Conservation (phyloP, 2,797 vertebrate species). For the Manis javanica region DNA sequence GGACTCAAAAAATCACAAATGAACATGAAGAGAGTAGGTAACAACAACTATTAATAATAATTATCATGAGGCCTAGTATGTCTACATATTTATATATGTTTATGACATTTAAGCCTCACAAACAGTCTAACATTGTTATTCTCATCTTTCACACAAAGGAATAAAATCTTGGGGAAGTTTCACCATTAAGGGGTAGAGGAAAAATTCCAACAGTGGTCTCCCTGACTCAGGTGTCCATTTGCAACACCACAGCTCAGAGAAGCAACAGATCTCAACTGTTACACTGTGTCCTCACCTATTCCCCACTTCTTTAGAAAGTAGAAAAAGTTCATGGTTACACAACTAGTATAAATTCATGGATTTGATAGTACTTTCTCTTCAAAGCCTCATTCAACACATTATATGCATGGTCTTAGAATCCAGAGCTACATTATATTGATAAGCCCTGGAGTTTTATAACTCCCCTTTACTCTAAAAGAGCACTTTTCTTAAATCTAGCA, state of each 20-base stretch:
- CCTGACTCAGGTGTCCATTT: not conserved
- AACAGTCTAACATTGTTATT: not conserved
- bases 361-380: slow-evolving; percentile 20
- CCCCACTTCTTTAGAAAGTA: not conserved
- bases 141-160: not conserved
- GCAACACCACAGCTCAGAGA: not conserved
- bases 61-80: not conserved
- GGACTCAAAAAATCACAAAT: not conserved
- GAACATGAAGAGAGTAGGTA: not conserved
- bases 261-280: not conserved
- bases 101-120: not conserved
- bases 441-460: not conserved
- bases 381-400: slow-evolving; percentile 49
- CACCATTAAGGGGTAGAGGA: not conserved
- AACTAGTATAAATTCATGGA: not conserved
- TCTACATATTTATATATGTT: not conserved
- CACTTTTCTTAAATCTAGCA: slow-evolving; percentile 57
- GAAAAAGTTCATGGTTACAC: not conserved
- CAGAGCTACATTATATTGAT: not conserved
- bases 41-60: not conserved
- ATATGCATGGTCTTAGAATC: not conserved
- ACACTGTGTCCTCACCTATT: not conserved
- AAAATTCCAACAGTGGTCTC: not conserved
- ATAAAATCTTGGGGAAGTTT: not conserved
- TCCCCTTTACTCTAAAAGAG: not conserved